Base-by-base conservation (phyloP, 2,888 invertebrate genomes). In the Poecilobothrus nobilitatus region DNA sequence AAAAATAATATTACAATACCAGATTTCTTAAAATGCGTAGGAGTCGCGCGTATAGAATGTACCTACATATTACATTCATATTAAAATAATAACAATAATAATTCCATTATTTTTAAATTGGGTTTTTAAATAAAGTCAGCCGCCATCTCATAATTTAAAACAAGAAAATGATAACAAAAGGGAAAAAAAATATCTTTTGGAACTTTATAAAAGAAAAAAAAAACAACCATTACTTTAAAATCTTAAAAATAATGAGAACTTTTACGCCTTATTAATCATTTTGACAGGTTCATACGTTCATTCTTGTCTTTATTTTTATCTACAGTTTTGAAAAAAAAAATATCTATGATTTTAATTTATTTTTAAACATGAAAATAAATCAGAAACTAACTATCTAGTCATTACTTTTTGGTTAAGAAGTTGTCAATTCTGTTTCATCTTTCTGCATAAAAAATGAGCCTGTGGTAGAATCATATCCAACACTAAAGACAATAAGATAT, bases 211-310 rank as follows among this genome's bases (percentile, higher is more conserved):
- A 15, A 12, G 18, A 12, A 53, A 18, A 53, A 53, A 2, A 53
- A 18, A 1, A 53, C 53, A 53, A 53, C 53, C 18, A 12, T 18
- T 53, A 41, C 41, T 41, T 41, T 27, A 27, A 9, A 41, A 53
- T 53, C 53, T 53, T 9, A 6, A 53, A 53, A 63, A 63, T 63
- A 63, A 63, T 63, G 63, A 63, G 63, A 63, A 63, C 27, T 27
- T 63, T 63, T 63, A 63, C 63, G 63, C 63, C 63, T 27, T 63
- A 63, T 63, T 63, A 63, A 63, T 63, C 63, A 27, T 63, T 63
- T 27, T 63, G 63, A 63, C 63, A 63, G 53, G 53, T 37, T 12
- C 27, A 27, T 27, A 27, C 27, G 27, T 27, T 27, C 27, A 27
- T 27, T 27, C 27, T 27, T 27, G 27, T 27, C 27, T 27, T 27